Evolutionary conservation across 2,797 vertebrate genomes (phyloP).

Genomic region (Eulemur mongoz): DNA sequence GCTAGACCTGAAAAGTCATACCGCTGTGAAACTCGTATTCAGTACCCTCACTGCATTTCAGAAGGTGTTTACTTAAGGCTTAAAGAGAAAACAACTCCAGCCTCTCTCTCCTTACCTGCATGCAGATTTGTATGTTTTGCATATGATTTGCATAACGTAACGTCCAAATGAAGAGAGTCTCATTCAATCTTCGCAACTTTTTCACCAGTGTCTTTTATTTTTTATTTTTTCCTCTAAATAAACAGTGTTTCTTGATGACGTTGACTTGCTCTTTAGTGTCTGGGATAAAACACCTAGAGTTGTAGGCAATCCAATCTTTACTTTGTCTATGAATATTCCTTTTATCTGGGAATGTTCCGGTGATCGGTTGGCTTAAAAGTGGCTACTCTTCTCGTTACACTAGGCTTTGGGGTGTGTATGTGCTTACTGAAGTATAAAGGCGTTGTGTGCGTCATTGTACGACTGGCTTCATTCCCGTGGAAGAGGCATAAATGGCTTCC

Average conservation of each 20-base stretch:
- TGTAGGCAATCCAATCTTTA: not conserved
- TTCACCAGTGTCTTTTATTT: constrained; percentile 4
- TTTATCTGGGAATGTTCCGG: not conserved
- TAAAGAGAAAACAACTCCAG: constrained; percentile 17
- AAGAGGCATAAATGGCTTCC: not conserved
- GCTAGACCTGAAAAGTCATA: not conserved
- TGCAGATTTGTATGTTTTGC: constrained; percentile 22
- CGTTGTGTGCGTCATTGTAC: not conserved
- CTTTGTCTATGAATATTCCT: not conserved
- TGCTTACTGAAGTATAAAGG: not conserved
- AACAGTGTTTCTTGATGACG: not conserved
- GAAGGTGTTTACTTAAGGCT: constrained; percentile 53
- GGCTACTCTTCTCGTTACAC: constrained; percentile 29
- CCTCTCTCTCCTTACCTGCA: not conserved
- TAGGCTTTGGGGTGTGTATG: not conserved
- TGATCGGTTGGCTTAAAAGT: not conserved
- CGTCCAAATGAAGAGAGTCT: constrained; percentile 36
- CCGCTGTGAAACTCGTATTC: constrained; percentile 33
- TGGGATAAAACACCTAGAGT: not conserved
- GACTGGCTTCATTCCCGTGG: not conserved
- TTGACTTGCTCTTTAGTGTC: constrained; percentile 17
- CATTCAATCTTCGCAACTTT: constrained; percentile 44
- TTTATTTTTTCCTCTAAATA: not conserved
- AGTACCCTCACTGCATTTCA: not conserved
- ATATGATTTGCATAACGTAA: constrained; percentile 57